These are phyloP conservation scores for Naso thynnoides DNA, from an alignment of 2,797 vertebrate genomes.

Conservation along the genomic window DNA sequence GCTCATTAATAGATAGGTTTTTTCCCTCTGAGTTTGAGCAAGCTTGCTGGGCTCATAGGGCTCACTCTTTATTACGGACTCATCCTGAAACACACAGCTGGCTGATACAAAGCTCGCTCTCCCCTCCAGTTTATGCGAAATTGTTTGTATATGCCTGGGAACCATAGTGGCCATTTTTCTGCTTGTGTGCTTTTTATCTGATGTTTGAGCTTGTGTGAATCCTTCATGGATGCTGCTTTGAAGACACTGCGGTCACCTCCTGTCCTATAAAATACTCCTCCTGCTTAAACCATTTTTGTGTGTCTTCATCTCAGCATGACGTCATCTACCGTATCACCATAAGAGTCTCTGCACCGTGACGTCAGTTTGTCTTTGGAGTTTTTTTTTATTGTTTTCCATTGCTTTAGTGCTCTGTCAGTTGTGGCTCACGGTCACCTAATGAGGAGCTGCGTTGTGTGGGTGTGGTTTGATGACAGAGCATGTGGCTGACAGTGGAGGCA, in stretches of 20 bases:
- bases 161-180: slow-evolving; percentile 32
- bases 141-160: slow-evolving; percentile 54
- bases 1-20: slow-evolving; percentile 50
- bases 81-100: slow-evolving; percentile 69
- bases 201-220: slow-evolving; percentile 24
- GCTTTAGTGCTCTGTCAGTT: slow-evolving; percentile 19
- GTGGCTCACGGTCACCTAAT: slow-evolving; percentile 15
- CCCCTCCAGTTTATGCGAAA: slow-evolving; percentile 46
- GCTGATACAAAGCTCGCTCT: slow-evolving; percentile 66
- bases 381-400: slow-evolving; percentile 10
- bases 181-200: slow-evolving; percentile 24
- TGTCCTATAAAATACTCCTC: slow-evolving; percentile 33
- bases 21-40: slow-evolving; percentile 53
- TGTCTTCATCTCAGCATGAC: slow-evolving; percentile 52
- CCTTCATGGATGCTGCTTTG: slow-evolving; percentile 3
- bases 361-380: slow-evolving; percentile 51
- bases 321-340: slow-evolving; percentile 74
- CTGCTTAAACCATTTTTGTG: slow-evolving; percentile 43
- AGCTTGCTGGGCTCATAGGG: slow-evolving; percentile 64
- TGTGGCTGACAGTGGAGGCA: slow-evolving; percentile 25
- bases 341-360: slow-evolving; percentile 67
- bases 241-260: slow-evolving; percentile 38
- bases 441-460: slow-evolving; percentile 28
- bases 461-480: slow-evolving; percentile 49
- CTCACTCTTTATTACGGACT: slow-evolving; percentile 68